Evolutionary conservation across 2,113 vertebrate species (phyloP).

Genomic region (Rhinolophus ferrumequinum): DNA sequence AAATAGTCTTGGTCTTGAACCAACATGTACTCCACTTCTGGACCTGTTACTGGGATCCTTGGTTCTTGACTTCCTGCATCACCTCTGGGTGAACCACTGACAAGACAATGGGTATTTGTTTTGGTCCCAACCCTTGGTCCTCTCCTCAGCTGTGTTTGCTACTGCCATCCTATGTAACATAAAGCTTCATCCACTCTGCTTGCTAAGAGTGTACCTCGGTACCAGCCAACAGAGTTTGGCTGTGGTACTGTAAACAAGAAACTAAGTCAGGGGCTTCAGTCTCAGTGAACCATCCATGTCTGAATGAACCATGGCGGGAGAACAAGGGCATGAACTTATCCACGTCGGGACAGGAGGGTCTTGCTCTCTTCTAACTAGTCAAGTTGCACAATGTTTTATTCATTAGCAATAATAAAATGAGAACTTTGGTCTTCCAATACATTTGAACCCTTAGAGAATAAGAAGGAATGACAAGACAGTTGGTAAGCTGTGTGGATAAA

Average conservation of each 20-base stretch:
- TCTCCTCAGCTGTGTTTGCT: neutral
- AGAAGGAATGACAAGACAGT: neutral
- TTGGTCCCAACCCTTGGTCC: neutral
- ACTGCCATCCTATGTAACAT: neutral
- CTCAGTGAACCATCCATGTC: fast-evolving
- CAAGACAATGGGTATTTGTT: neutral
- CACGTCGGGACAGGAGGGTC: fast-evolving
- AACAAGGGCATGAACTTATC: neutral
- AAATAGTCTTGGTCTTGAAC: neutral
- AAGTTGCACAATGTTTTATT: neutral
- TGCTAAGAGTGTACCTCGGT: neutral
- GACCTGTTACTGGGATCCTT: neutral
- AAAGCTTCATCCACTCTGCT: neutral
- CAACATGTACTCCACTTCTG: neutral
- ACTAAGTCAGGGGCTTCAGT: neutral
- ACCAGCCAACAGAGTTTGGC: neutral
- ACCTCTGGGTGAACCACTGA: neutral
- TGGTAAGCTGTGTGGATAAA: neutral
- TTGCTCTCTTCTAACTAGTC: neutral
- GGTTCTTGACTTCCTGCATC: neutral
- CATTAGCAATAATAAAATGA: neutral
- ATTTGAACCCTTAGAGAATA: neutral
- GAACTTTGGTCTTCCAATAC: neutral
- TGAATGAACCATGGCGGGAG: neutral
- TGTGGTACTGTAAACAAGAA: neutral